phyloP scores from a whole-genome alignment of 1,140 invertebrate species.

The Melitaea cinxia region DNA sequence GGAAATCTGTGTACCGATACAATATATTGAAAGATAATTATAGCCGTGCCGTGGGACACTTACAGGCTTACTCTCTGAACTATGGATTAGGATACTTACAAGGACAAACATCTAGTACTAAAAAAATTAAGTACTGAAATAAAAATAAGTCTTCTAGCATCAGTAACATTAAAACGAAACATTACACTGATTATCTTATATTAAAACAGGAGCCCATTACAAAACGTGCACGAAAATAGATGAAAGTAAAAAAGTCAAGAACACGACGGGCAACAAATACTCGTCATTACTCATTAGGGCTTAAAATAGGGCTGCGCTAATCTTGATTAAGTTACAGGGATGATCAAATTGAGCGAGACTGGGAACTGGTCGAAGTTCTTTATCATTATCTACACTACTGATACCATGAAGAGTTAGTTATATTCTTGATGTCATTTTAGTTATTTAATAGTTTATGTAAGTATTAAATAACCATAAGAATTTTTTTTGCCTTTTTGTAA shows the following conservation, averaged over 20 bases:
- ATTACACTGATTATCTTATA: background rate
- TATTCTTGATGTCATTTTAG: no score
- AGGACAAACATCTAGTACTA: no score
- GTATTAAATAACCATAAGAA: no score
- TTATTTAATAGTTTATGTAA: no score
- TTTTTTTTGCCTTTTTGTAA: no score
- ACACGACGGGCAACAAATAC: conserved; percentile 15
- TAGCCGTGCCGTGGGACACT: no score
- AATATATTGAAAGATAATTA: no score
- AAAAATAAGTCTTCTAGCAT: no score
- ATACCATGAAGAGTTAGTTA: background rate
- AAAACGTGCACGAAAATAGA: conserved; percentile 6
- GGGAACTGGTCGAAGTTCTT: background rate
- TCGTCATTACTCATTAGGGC: conserved; percentile 37
- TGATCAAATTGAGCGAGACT: conserved; percentile 39
- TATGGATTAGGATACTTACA: no score
- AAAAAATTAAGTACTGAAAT: no score
- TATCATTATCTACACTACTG: background rate
- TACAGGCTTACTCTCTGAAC: no score
- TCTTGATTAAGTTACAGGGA: conserved; percentile 47
- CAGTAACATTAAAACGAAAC: background rate
- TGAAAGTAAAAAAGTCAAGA: conserved; percentile 14
- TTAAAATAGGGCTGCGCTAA: conserved; percentile 39
- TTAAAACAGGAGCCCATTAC: background rate
- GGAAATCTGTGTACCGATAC: no score